These are phyloP conservation scores for Arizona elegans DNA, from an alignment of 2,113 vertebrate genomes.

Conservation along the genomic window DNA sequence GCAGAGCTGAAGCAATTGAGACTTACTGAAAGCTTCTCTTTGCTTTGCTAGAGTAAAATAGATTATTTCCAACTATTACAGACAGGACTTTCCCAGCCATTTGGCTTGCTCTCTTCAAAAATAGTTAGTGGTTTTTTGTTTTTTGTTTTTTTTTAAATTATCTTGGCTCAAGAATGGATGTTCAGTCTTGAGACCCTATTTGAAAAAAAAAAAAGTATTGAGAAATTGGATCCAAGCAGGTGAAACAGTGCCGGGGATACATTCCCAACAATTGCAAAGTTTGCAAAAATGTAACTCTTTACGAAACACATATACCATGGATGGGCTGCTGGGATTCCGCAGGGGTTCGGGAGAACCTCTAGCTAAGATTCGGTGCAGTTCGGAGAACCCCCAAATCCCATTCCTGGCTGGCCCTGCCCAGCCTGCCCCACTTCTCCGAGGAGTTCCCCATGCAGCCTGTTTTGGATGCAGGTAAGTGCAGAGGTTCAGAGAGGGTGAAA, in stretches of 20 bases:
- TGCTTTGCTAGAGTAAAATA: conserved; percentile 54
- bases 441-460: too few relatives aligned
- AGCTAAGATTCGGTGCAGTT: too few relatives aligned
- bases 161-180: conserved; percentile 63
- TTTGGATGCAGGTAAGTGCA: too few relatives aligned
- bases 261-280: conserved; percentile 38
- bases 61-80: conserved; percentile 58
- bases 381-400: too few relatives aligned
- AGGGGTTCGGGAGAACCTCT: too few relatives aligned
- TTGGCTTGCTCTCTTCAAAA: conserved; percentile 69
- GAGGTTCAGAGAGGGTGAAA: too few relatives aligned
- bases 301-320: background rate
- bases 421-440: too few relatives aligned
- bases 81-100: conserved; percentile 43
- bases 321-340: too few relatives aligned
- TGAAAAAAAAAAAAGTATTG: conserved; percentile 40
- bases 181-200: conserved; percentile 62
- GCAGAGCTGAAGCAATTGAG: conserved; percentile 44
- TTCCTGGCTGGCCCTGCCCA: too few relatives aligned
- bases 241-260: conserved; percentile 49
- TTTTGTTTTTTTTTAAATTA: conserved; percentile 44
- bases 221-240: conserved; percentile 63
- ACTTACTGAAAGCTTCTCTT: conserved; percentile 54
- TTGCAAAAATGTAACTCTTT: conserved; percentile 51
- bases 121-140: conserved; percentile 62